These are phyloP conservation scores for Caenorhabditis macrosperma DNA, from an alignment of 2,888 invertebrate genomes.

Conservation along the genomic window DNA sequence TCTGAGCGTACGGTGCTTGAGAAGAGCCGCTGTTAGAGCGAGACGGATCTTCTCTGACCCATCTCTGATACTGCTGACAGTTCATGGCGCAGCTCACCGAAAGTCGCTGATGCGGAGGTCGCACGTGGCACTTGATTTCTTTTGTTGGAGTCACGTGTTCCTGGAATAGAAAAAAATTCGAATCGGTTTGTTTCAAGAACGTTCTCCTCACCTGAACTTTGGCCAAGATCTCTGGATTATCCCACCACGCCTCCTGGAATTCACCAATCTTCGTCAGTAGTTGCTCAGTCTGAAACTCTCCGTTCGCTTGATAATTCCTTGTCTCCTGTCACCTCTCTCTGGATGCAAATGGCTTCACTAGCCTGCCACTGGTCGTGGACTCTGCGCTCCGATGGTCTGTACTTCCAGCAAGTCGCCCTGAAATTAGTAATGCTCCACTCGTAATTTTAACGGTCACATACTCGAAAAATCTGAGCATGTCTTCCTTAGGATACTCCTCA, in stretches of 20 bases:
- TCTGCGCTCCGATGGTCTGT: not conserved
- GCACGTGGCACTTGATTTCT: not conserved
- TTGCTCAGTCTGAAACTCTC: not conserved
- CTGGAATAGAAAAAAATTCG: not conserved
- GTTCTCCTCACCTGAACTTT: not conserved
- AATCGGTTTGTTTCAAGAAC: not conserved
- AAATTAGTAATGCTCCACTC: not conserved
- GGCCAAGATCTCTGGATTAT: not conserved
- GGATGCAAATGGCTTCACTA: not conserved
- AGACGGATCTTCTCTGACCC: not conserved
- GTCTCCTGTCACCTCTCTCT: not conserved
- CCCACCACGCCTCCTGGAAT: not conserved
- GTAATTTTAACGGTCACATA: too few relatives aligned
- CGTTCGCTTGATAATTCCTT: not conserved
- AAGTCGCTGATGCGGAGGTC: not conserved
- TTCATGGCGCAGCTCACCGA: not conserved
- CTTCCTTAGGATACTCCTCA: not conserved
- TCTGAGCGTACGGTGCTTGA: too few relatives aligned
- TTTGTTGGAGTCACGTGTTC: not conserved
- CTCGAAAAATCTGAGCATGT: conserved; percentile 11
- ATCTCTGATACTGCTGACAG: not conserved
- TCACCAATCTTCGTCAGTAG: not conserved
- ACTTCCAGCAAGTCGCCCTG: conserved; percentile 8
- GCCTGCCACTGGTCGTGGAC: not conserved
- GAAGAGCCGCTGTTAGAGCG: too few relatives aligned